A percentile compares a stretch with the other conserved stretches of the same genome.
Conservation (phyloP, 1,140 invertebrate species). For the Drosophila melanogaster region Release_6_plus_ISO1_MT NT_037436.4:10838001-10838500, state of each 20-base stretch:
- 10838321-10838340: background rate
- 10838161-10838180: slow-evolving; percentile 11
- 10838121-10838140: slow-evolving; percentile 60
- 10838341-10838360: slow-evolving; percentile 66
- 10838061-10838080: slow-evolving; percentile 42
- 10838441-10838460: slow-evolving; percentile 48
- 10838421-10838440: slow-evolving; percentile 61
- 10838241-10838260: slow-evolving; percentile 58
- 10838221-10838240: slow-evolving; percentile 83
- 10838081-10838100: slow-evolving; percentile 72
- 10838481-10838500: slow-evolving; percentile 34
- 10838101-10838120: slow-evolving; percentile 68
- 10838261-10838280: slow-evolving; percentile 25
- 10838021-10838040: slow-evolving; percentile 33
- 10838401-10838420: slow-evolving; percentile 70
- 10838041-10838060: slow-evolving; percentile 6
- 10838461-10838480: slow-evolving; percentile 75
- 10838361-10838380: slow-evolving; percentile 68
- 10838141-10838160: slow-evolving; percentile 45
- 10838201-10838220: slow-evolving; percentile 83
- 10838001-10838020: slow-evolving; percentile 82
- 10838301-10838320: background rate
- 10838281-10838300: slow-evolving; percentile 31
- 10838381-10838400: slow-evolving; percentile 83
- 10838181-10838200: slow-evolving; percentile 80